Evolutionary conservation across 2,797 vertebrate genomes (phyloP).

Genomic region (Acrossocheilus wenchowensis): DNA sequence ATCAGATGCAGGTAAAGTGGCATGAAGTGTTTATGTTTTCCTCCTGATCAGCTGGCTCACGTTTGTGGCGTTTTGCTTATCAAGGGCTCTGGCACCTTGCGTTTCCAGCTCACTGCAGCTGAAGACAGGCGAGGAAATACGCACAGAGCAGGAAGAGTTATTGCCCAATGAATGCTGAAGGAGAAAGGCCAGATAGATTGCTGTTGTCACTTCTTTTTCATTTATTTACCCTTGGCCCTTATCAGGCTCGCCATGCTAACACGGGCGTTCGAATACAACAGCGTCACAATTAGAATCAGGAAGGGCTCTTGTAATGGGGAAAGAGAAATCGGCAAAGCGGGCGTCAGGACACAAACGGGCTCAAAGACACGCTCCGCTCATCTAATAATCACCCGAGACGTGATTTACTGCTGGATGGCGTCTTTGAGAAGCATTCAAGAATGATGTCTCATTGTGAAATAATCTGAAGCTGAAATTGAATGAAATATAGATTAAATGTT

Average conservation of each 20-base stretch:
- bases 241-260: slow-evolving; percentile 30
- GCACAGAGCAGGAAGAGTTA: slow-evolving; percentile 33
- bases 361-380: not conserved
- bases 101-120: slow-evolving; percentile 44
- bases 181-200: slow-evolving; percentile 53
- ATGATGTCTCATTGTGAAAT: slow-evolving; percentile 13
- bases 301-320: slow-evolving; percentile 41
- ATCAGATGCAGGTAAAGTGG: not conserved
- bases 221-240: slow-evolving; percentile 53
- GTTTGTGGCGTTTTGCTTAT: slow-evolving; percentile 23
- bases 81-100: slow-evolving; percentile 27
- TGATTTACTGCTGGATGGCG: not conserved
- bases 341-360: not conserved
- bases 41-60: not conserved
- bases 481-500: slow-evolving; percentile 26
- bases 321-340: slow-evolving; percentile 7
- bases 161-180: slow-evolving; percentile 41
- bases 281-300: slow-evolving; percentile 44
- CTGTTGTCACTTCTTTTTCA: slow-evolving; percentile 51
- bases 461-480: slow-evolving; percentile 12
- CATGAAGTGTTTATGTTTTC: not conserved
- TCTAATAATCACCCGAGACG: not conserved
- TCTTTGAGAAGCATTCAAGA: not conserved
- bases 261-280: slow-evolving; percentile 36
- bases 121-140: slow-evolving; percentile 40